Percentiles rank a stretch among this genome's conserved stretches.
Conservation (phyloP, 2,113 vertebrate genomes). For the Chunga burmeisteri region DNA sequence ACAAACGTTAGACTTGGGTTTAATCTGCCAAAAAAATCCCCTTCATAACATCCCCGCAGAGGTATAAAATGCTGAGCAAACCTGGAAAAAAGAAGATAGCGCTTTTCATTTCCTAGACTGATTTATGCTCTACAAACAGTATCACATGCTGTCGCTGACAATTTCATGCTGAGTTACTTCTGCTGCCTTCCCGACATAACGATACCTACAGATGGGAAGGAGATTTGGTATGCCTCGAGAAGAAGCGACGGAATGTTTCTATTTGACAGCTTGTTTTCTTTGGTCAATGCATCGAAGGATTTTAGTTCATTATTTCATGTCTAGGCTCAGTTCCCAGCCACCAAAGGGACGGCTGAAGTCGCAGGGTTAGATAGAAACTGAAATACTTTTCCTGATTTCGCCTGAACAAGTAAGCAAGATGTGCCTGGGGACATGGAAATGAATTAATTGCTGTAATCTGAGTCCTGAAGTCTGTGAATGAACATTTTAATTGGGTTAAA, state of each 20-base stretch:
- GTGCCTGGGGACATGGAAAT: neutral
- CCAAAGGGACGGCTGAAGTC: neutral
- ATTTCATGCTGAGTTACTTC: constrained; percentile 21
- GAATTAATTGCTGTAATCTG: neutral
- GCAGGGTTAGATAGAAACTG: neutral
- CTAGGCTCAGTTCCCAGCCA: constrained; percentile 22
- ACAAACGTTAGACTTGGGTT: neutral
- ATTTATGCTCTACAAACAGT: constrained; percentile 56
- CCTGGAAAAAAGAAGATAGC: neutral
- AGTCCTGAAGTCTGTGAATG: neutral
- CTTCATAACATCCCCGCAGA: neutral
- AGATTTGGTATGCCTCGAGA: neutral
- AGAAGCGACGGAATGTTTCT: constrained; percentile 2
- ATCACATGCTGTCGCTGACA: constrained; percentile 9
- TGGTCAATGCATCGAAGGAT: neutral
- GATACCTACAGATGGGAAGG: constrained; percentile 3
- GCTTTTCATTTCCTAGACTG: constrained; percentile 36
- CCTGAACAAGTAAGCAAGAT: neutral
- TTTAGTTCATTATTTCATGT: constrained; percentile 50
- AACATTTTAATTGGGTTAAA: neutral
- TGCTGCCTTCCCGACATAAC: neutral
- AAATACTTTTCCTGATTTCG: neutral
- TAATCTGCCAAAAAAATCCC: neutral
- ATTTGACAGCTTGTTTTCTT: constrained; percentile 51
- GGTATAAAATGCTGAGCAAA: constrained; percentile 49